Evolutionary conservation across 2,797 vertebrate species (phyloP).

Genomic region (Valencia hispanica): DNA sequence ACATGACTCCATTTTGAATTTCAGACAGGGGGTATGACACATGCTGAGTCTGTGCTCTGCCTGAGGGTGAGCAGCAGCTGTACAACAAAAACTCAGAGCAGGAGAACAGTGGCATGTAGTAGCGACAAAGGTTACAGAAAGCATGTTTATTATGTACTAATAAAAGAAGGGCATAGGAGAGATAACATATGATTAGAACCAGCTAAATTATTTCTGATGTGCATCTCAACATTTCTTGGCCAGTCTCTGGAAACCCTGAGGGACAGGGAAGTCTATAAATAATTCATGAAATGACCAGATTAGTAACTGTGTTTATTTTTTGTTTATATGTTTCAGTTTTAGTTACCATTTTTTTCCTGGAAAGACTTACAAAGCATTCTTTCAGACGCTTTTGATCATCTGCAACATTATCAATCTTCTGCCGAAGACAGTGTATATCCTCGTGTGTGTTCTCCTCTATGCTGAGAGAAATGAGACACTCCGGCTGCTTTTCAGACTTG

Average conservation of each 20-base stretch:
- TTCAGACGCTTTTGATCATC: conserved; percentile 29
- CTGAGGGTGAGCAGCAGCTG: conserved; percentile 24
- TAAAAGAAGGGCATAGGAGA: not conserved
- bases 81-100: conserved; percentile 20
- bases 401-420: conserved; percentile 46
- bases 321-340: not conserved
- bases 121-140: conserved; percentile 18
- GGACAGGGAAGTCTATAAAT: not conserved
- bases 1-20: conserved; percentile 56
- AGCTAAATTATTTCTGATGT: not conserved
- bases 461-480: conserved; percentile 57
- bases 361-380: not conserved
- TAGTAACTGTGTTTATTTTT: not conserved
- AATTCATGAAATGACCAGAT: not conserved
- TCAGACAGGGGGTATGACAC: conserved; percentile 26
- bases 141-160: conserved; percentile 1
- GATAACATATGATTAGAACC: not conserved
- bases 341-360: not conserved
- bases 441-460: conserved; percentile 40
- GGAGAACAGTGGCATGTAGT: conserved; percentile 38
- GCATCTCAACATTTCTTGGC: not conserved
- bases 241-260: not conserved
- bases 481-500: conserved; percentile 62
- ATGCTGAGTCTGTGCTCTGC: conserved; percentile 19
- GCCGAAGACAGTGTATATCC: conserved; percentile 26